Conservation (phyloP, 2,888 invertebrate species). For the Pandemis heparana region DNA sequence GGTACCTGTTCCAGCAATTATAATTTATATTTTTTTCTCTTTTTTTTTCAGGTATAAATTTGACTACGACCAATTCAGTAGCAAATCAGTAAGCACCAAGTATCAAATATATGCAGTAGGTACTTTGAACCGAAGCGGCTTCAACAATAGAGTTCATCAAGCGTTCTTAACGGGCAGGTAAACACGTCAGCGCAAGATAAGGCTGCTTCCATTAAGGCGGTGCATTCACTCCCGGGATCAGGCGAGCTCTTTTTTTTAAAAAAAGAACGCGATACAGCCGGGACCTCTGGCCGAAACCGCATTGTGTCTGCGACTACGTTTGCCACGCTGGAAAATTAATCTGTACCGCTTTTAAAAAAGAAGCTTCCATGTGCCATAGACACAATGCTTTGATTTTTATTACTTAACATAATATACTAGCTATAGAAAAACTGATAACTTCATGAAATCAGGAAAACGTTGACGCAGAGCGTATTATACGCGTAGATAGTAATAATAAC, state of each 20-base stretch:
- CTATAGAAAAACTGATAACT: neutral
- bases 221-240: slow-evolving; percentile 35
- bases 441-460: slow-evolving; percentile 17
- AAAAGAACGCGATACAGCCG: slow-evolving; percentile 44
- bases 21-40: neutral
- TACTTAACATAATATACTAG: neutral
- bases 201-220: slow-evolving; percentile 51
- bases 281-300: slow-evolving; percentile 16
- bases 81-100: neutral
- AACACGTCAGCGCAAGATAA: slow-evolving; percentile 47
- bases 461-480: slow-evolving; percentile 20
- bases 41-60: slow-evolving; percentile 27
- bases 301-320: slow-evolving; percentile 19
- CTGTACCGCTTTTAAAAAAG: neutral
- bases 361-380: neutral
- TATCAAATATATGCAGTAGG: neutral
- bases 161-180: slow-evolving; percentile 28
- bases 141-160: slow-evolving; percentile 25
- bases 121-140: neutral
- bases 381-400: neutral
- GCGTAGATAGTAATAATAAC: slow-evolving; percentile 14
- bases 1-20: neutral
- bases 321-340: neutral
- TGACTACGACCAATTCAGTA: neutral
- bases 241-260: slow-evolving; percentile 49